Evolutionary conservation across 2,888 invertebrate genomes (phyloP).

Genomic region (Branchipolynoe longqiensis): DNA sequence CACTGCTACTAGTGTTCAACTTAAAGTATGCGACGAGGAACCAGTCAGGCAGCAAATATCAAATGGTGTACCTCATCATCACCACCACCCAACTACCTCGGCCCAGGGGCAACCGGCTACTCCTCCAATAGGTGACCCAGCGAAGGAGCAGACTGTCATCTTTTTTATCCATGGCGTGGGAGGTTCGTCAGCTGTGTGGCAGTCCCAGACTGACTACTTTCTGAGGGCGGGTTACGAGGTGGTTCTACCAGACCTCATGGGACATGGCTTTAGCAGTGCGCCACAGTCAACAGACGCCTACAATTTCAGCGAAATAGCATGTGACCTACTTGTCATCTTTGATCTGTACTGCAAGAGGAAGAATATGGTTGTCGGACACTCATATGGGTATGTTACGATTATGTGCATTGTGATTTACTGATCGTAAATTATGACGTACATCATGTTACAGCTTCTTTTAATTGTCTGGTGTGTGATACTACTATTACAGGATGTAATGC

Average conservation of each 20-base stretch:
- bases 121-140: background rate
- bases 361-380: constrained; percentile 87
- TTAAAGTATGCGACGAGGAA: background rate
- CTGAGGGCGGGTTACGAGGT: constrained; percentile 85
- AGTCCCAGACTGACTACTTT: constrained; percentile 85
- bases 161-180: constrained; percentile 88
- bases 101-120: background rate
- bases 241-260: constrained; percentile 86
- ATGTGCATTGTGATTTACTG: too few species aligned
- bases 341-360: constrained; percentile 85
- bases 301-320: constrained; percentile 85
- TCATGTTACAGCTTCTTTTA: too few species aligned
- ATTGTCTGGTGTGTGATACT: too few species aligned
- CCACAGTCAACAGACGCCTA: constrained; percentile 85
- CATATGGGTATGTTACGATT: constrained; percentile 87
- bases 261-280: constrained; percentile 87
- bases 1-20: constrained; percentile 9
- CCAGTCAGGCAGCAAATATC: too few species aligned
- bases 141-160: constrained; percentile 73
- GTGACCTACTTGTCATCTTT: constrained; percentile 85
- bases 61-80: too few species aligned
- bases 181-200: constrained; percentile 86
- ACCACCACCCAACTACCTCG: too few species aligned
- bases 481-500: too few species aligned
- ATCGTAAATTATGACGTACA: too few species aligned